Evolutionary conservation across 2,113 vertebrate genomes (phyloP).

Genomic region (Ammodytes marinus): DNA sequence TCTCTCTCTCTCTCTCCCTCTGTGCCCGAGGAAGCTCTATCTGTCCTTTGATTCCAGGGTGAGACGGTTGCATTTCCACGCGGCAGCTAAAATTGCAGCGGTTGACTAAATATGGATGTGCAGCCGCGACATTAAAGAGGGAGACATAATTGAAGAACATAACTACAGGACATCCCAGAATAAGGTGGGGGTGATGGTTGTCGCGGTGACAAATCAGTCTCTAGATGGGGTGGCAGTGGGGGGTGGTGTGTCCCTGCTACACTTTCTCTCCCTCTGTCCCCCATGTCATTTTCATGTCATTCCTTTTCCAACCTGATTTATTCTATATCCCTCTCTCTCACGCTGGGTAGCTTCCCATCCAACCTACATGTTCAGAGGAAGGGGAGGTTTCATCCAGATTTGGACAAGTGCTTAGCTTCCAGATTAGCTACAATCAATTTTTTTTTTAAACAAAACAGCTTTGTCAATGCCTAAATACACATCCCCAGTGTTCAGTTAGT

Average conservation of each 20-base stretch:
- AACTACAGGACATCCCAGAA: slow-evolving; percentile 87
- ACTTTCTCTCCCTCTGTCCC: slow-evolving; percentile 36
- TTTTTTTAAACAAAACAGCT: background rate
- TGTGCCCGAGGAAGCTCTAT: slow-evolving; percentile 76
- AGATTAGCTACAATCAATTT: background rate
- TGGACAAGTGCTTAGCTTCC: background rate
- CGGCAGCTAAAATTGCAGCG: slow-evolving; percentile 83
- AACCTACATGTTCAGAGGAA: background rate
- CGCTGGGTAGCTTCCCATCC: background rate
- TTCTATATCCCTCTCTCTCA: slow-evolving; percentile 35
- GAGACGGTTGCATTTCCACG: slow-evolving; percentile 79
- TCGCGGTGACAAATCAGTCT: slow-evolving; percentile 80
- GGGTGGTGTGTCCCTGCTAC: slow-evolving; percentile 37
- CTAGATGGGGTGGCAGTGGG: slow-evolving; percentile 51
- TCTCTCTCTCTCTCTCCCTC: slow-evolving; percentile 10
- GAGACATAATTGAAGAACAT: slow-evolving; percentile 87
- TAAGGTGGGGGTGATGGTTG: slow-evolving; percentile 74
- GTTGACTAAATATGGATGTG: slow-evolving; percentile 87
- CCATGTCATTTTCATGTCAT: slow-evolving; percentile 63
- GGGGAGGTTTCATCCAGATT: slow-evolving; percentile 1
- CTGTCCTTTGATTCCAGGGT: slow-evolving; percentile 84
- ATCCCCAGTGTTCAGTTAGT: background rate
- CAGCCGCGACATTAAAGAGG: slow-evolving; percentile 85
- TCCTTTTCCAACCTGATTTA: slow-evolving; percentile 14
- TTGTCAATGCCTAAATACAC: background rate